Percentiles rank a stretch among this genome's conserved stretches.
These are phyloP conservation scores for Matsumyia berberina DNA, from an alignment of 2,888 invertebrate genomes.

Conservation along the genomic window DNA sequence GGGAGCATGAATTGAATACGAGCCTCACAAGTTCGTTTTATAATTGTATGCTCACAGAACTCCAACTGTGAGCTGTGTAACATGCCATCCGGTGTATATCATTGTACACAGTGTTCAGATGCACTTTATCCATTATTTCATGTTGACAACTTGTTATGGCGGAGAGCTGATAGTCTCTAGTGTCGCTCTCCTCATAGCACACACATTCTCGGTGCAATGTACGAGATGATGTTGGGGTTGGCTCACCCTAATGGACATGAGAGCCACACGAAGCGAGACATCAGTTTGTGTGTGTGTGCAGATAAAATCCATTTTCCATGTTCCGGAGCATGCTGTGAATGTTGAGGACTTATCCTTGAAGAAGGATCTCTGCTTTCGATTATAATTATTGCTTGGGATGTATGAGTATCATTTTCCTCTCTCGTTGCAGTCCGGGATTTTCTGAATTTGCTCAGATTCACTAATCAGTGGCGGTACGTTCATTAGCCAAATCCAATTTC, in stretches of 20 bases:
- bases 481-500: conserved; percentile 20
- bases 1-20: background rate
- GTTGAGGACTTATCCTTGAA: conserved; percentile 42
- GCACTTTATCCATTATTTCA: conserved; percentile 68
- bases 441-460: conserved; percentile 16
- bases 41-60: conserved; percentile 38
- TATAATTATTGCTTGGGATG: conserved; percentile 42
- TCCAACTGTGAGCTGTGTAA: conserved; percentile 45
- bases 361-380: conserved; percentile 36
- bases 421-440: background rate
- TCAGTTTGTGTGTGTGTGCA: conserved; percentile 28
- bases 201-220: conserved; percentile 46
- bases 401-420: background rate
- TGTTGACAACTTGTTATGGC: conserved; percentile 69
- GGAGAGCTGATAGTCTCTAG: conserved; percentile 44
- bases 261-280: conserved; percentile 36
- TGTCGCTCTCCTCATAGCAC: conserved; percentile 15
- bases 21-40: conserved; percentile 30
- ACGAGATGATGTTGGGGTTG: conserved; percentile 51
- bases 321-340: conserved; percentile 58
- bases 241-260: conserved; percentile 56
- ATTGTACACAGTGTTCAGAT: conserved; percentile 58
- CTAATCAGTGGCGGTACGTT: conserved; percentile 52
- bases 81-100: conserved; percentile 39
- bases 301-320: conserved; percentile 49